phyloP scores from a whole-genome alignment of 2,113 vertebrate genomes.

The Sinosuthora webbiana region DNA sequence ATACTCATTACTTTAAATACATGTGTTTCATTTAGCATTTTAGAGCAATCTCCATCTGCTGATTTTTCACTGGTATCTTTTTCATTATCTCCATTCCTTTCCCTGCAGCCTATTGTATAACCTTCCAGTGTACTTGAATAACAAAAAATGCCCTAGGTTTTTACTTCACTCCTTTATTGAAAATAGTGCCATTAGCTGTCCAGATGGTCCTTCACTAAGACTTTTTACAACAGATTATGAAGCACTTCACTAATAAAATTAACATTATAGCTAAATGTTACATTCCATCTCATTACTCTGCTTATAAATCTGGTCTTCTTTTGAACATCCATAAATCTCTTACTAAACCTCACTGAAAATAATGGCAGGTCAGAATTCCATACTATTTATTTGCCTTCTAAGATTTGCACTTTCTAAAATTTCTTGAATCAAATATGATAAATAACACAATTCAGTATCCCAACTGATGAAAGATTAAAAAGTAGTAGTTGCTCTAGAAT shows the following conservation, averaged over 20 bases:
- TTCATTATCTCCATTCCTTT: neutral
- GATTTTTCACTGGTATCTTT: neutral
- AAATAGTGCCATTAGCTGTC: neutral
- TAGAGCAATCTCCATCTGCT: neutral
- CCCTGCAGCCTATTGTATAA: neutral
- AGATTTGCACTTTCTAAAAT: neutral
- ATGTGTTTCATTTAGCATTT: constrained; percentile 23
- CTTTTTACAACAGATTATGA: neutral
- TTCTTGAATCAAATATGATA: neutral
- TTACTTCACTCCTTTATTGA: neutral
- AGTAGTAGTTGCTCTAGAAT: neutral
- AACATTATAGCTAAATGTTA: neutral
- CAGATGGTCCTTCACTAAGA: neutral
- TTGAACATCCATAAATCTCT: neutral
- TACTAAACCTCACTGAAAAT: neutral
- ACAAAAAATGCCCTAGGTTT: neutral
- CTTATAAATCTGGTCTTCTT: neutral
- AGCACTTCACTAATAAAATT: neutral
- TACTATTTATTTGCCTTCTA: neutral
- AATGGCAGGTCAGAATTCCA: neutral
- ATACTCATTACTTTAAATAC: constrained; percentile 35
- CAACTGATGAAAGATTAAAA: neutral
- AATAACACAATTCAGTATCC: neutral
- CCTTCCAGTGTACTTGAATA: neutral
- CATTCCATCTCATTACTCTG: neutral